Percentiles rank a stretch among this genome's conserved stretches.
phyloP scores from a whole-genome alignment of 2,888 invertebrate species.

The Nephrocerus scutellatus region DNA sequence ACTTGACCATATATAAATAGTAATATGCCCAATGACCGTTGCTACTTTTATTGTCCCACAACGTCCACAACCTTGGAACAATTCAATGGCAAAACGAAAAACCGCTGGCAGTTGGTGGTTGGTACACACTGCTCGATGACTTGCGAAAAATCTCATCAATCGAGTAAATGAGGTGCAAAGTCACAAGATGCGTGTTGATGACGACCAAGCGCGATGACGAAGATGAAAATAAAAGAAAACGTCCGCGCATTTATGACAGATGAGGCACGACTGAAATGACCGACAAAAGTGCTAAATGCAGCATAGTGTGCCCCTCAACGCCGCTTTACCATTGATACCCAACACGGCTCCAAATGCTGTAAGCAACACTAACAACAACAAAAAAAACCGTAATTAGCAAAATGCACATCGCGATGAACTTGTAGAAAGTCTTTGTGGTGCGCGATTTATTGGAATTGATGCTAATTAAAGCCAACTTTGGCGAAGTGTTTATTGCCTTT shows the following conservation, averaged over 20 bases:
- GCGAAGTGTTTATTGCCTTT: conserved; percentile 6
- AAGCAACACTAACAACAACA: not conserved
- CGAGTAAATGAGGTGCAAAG: conserved; percentile 15
- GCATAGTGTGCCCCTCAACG: conserved; percentile 7
- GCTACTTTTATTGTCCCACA: too few species aligned
- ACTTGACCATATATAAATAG: too few species aligned
- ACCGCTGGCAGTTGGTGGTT: conserved; percentile 35
- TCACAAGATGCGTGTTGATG: conserved; percentile 2
- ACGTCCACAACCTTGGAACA: conserved; percentile 37
- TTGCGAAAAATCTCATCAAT: conserved; percentile 38
- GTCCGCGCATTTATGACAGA: conserved; percentile 43
- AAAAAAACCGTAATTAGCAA: conserved; percentile 3
- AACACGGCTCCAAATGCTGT: too few species aligned
- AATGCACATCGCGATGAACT: too few species aligned
- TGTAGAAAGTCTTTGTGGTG: too few species aligned
- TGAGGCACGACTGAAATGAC: conserved; percentile 35
- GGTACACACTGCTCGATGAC: conserved; percentile 42
- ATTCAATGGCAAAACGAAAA: conserved; percentile 41
- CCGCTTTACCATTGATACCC: too few species aligned
- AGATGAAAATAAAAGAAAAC: conserved; percentile 36
- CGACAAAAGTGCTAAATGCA: not conserved
- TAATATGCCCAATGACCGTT: too few species aligned
- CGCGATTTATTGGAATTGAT: conserved; percentile 31
- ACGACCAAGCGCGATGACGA: conserved; percentile 32
- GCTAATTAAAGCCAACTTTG: conserved; percentile 36